Percentiles rank a stretch among this genome's conserved stretches.
These are phyloP conservation scores for Drosophila testacea DNA, from an alignment of 2,888 invertebrate genomes.

Conservation along the genomic window DNA sequence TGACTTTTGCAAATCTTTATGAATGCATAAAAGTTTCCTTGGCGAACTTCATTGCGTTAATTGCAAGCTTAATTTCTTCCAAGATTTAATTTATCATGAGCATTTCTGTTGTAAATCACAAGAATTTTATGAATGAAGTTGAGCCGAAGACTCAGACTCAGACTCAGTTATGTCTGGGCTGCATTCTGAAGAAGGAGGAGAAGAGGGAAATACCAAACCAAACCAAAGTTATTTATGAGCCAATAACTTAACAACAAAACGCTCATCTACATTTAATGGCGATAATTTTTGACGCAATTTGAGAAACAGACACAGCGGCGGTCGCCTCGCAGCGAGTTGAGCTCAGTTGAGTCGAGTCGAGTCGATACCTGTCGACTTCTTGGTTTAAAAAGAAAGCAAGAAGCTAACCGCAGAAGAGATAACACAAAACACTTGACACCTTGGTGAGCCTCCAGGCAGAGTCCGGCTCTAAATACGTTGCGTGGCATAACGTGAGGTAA, in stretches of 20 bases:
- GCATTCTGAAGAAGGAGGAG: conserved; percentile 5
- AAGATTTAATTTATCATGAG: conserved; percentile 25
- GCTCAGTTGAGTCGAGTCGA: background rate
- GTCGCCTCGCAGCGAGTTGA: conserved; percentile 10
- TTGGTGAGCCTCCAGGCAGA: conserved; percentile 47
- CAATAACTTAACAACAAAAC: conserved; percentile 82
- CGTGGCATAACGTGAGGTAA: conserved; percentile 40
- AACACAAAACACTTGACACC: conserved; percentile 75
- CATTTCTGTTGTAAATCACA: conserved; percentile 27
- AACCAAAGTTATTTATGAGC: conserved; percentile 67
- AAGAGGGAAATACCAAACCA: conserved; percentile 4
- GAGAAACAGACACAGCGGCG: conserved; percentile 64
- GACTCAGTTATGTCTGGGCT: background rate
- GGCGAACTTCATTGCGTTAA: background rate
- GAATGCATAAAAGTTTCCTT: background rate
- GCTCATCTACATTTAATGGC: conserved; percentile 82
- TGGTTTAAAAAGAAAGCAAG: conserved; percentile 53
- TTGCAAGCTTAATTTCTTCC: conserved; percentile 20
- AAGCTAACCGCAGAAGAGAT: conserved; percentile 70
- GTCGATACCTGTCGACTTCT: conserved; percentile 22
- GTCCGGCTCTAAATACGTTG: conserved; percentile 21
- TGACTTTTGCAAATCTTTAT: background rate
- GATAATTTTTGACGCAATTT: conserved; percentile 81
- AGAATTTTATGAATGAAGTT: conserved; percentile 55
- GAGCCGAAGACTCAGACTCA: conserved; percentile 14